phyloP scores from a whole-genome alignment of 2,888 invertebrate genomes.

The Pherbina coryleti region DNA sequence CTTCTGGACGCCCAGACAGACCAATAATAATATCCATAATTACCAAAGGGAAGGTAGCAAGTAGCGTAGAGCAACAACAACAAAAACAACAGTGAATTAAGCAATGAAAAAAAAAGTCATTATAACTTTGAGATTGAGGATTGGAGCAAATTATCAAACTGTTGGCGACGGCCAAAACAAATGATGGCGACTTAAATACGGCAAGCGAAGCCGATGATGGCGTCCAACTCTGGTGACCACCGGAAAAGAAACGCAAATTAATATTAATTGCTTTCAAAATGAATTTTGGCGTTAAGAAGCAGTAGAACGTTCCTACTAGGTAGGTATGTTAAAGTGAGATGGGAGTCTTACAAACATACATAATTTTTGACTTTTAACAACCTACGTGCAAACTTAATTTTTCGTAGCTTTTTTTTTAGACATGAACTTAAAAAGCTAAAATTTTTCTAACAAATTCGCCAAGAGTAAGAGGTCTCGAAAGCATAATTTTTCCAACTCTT shows the following conservation, averaged over 20 bases:
- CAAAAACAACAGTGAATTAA: conserved; percentile 19
- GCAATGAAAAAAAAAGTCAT: conserved; percentile 26
- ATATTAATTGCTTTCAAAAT: conserved; percentile 29
- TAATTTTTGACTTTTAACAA: too few relatives aligned
- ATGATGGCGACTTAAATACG: conserved; percentile 26
- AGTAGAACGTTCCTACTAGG: too few relatives aligned
- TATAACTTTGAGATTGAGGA: conserved; percentile 26
- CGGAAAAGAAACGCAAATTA: conserved; percentile 32
- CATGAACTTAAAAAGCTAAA: too few relatives aligned
- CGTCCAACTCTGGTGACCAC: conserved; percentile 28
- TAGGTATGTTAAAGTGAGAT: too few relatives aligned
- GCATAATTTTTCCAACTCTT: too few relatives aligned
- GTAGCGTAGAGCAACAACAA: not conserved
- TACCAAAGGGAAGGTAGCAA: conserved; percentile 13
- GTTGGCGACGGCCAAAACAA: conserved; percentile 26
- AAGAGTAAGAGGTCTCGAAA: too few relatives aligned
- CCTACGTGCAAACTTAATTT: too few relatives aligned
- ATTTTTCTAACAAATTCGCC: too few relatives aligned
- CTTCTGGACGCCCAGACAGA: conserved; percentile 15
- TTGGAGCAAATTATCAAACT: conserved; percentile 34
- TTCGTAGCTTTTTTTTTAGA: too few relatives aligned
- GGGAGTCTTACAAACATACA: too few relatives aligned
- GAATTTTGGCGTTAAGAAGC: conserved; percentile 29
- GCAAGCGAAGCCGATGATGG: conserved; percentile 19
- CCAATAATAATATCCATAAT: conserved; percentile 35